phyloP scores from a whole-genome alignment of 35 echinoderm and acorn worm species.

The Ophioderma brevispina region DNA sequence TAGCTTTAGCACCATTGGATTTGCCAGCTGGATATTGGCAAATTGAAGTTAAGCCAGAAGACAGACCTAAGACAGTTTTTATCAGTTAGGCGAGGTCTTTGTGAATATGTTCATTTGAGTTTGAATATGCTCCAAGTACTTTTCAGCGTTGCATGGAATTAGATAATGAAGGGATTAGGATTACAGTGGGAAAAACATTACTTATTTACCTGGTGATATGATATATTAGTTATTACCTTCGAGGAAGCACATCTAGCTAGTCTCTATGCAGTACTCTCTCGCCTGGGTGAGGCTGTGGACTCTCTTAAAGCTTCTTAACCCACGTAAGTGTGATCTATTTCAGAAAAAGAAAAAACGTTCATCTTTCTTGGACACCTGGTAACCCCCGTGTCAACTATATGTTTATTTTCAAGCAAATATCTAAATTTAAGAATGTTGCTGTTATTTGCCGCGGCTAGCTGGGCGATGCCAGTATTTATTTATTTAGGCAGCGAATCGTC shows the following conservation, averaged over 20 bases:
- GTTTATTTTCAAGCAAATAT: too few species aligned
- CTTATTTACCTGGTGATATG: constrained; percentile 56
- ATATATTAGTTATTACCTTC: constrained; percentile 24
- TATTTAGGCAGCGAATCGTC: too few species aligned
- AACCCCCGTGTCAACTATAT: too few species aligned
- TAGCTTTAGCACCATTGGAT: constrained; percentile 47
- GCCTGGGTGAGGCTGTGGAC: constrained; percentile 7
- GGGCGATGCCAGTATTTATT: too few species aligned
- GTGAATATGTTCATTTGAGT: constrained; percentile 52
- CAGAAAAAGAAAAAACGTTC: constrained; percentile 11
- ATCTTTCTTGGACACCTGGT: constrained; percentile 16
- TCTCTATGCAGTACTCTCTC: constrained; percentile 10
- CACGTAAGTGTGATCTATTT: constrained; percentile 37
- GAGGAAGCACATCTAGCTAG: constrained; percentile 22
- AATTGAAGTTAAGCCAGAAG: constrained; percentile 42
- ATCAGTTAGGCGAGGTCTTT: constrained; percentile 39
- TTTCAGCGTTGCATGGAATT: constrained; percentile 70
- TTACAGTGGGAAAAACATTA: constrained; percentile 63
- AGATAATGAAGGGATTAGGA: constrained; percentile 45
- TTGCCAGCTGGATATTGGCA: constrained; percentile 70
- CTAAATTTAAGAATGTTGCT: too few species aligned
- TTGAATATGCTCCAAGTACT: constrained; percentile 50
- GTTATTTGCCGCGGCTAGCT: too few species aligned
- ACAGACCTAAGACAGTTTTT: constrained; percentile 60
- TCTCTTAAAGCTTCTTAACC: constrained; percentile 60